These are phyloP conservation scores for Eptatretus atami DNA, from an alignment of 2,797 vertebrate genomes.

Conservation along the genomic window DNA sequence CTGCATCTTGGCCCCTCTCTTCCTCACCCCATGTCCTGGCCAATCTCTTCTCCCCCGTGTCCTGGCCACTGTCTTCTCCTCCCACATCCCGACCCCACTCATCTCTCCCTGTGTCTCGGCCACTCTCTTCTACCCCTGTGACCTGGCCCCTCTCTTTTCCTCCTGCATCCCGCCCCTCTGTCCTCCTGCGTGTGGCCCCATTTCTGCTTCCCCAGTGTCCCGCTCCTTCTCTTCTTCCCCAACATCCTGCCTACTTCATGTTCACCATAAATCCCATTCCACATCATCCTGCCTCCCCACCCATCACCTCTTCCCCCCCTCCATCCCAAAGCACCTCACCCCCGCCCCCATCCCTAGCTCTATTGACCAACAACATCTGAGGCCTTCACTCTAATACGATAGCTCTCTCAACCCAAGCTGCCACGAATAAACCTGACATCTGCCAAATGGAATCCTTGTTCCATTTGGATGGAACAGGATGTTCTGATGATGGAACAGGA, in stretches of 20 bases:
- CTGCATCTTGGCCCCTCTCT: slow-evolving; percentile 20
- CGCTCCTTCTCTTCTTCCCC: background rate
- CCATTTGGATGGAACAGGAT: no score
- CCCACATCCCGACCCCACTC: background rate
- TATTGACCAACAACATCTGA: no score
- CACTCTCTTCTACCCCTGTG: background rate
- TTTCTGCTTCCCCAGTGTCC: background rate
- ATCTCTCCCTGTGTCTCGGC: background rate
- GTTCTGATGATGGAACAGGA: no score
- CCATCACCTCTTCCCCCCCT: background rate
- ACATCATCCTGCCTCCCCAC: background rate
- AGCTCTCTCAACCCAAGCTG: background rate
- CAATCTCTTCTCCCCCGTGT: no score
- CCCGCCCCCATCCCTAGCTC: background rate
- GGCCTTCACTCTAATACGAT: no score
- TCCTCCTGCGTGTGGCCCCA: background rate
- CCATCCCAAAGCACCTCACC: background rate
- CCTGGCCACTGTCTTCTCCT: no score
- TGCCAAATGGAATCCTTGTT: background rate
- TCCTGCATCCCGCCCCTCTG: background rate
- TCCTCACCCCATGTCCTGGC: slow-evolving; percentile 10
- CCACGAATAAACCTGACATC: background rate
- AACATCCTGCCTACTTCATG: background rate
- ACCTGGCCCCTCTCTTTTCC: background rate
- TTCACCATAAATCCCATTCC: background rate